Conservation (phyloP, 2,113 vertebrate genomes). For the Melanerpes aurifrons region DNA sequence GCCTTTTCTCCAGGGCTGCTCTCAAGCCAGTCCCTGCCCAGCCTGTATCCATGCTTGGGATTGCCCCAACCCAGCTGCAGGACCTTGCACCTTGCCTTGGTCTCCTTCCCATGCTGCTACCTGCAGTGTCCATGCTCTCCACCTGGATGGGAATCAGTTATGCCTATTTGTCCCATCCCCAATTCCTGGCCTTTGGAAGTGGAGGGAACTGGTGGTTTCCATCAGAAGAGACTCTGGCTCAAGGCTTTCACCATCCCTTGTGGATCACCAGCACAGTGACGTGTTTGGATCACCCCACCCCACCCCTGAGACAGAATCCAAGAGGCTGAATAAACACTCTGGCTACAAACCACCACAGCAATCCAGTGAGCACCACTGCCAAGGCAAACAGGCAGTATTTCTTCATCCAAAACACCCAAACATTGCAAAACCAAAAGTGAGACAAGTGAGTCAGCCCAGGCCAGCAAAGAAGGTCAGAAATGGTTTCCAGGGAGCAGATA, state of each 20-base stretch:
- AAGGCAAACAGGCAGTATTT: conserved; percentile 58
- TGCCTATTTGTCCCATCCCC: not conserved
- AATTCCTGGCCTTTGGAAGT: not conserved
- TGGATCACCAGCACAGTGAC: not conserved
- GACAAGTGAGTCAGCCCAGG: conserved; percentile 21
- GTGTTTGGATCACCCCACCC: conserved; percentile 19
- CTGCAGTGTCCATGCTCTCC: not conserved
- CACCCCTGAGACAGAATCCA: conserved; percentile 43
- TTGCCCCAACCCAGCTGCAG: too few relatives aligned
- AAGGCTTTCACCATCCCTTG: not conserved
- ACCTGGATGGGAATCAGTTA: not conserved
- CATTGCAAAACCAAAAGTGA: conserved; percentile 30
- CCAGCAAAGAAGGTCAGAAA: conserved; percentile 3
- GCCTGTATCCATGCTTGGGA: too few relatives aligned
- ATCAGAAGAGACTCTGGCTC: not conserved
- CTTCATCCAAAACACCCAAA: conserved; percentile 50
- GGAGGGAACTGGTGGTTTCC: not conserved
- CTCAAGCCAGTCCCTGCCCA: too few relatives aligned
- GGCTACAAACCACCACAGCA: not conserved
- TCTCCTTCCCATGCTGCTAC: not conserved
- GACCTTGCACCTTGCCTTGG: not conserved
- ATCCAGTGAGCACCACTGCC: conserved; percentile 16
- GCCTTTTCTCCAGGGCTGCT: too few relatives aligned
- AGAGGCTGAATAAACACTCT: conserved; percentile 39
- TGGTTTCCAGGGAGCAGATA: not conserved